A percentile compares a stretch with the other conserved stretches of the same genome.
phyloP scores from a whole-genome alignment of 2,888 invertebrate genomes.

The Bembecia ichneumoniformis region DNA sequence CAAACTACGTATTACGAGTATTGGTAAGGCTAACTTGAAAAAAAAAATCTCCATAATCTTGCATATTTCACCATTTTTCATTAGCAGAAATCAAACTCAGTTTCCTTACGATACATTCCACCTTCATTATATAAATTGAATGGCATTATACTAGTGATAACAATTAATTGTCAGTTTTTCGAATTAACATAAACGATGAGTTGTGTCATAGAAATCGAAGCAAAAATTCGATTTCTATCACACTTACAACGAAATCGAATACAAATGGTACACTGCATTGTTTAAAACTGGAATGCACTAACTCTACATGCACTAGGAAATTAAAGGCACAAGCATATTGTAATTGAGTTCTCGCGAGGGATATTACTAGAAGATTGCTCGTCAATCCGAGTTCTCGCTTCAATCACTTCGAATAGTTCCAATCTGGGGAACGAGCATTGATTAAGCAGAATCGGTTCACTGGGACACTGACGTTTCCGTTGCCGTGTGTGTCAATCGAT shows the following conservation, averaged over 20 bases:
- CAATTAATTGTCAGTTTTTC: no score
- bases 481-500: constrained; percentile 5
- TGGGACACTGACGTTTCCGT: constrained; percentile 40
- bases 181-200: no score
- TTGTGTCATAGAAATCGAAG: no score
- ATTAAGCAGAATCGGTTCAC: constrained; percentile 66
- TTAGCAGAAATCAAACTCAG: no score
- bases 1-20: no score
- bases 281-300: constrained; percentile 13
- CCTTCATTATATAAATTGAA: no score
- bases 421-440: constrained; percentile 39
- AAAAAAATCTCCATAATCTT: no score
- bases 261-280: constrained; percentile 3
- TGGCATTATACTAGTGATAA: no score
- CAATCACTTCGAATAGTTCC: constrained; percentile 55
- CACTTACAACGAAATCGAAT: background rate
- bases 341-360: constrained; percentile 65
- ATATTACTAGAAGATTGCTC: constrained; percentile 71
- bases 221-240: no score
- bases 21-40: no score
- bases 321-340: constrained; percentile 50
- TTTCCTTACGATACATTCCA: no score
- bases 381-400: constrained; percentile 56
- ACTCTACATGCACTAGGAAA: constrained; percentile 35
- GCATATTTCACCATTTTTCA: no score